Percentiles rank a stretch among this genome's conserved stretches.
phyloP scores from a whole-genome alignment of 2,113 vertebrate species.

The Anguilla japonica region DNA sequence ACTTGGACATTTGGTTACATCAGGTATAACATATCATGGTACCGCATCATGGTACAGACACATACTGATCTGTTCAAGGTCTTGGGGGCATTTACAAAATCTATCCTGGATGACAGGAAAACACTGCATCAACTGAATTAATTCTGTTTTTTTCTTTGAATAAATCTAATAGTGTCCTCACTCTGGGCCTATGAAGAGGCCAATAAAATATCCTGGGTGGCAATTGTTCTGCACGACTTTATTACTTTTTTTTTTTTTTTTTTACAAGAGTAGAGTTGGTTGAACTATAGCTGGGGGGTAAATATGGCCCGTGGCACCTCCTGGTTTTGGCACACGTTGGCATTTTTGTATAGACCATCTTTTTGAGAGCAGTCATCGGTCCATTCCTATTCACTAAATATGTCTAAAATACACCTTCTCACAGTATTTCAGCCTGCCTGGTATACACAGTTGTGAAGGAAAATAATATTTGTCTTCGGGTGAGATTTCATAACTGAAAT shows the following conservation, averaged over 20 bases:
- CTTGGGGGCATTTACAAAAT: background rate
- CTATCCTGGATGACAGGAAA: background rate
- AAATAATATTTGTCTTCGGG: background rate
- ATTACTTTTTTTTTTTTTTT: background rate
- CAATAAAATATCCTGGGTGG: background rate
- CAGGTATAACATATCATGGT: background rate
- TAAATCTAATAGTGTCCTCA: background rate
- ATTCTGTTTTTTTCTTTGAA: background rate
- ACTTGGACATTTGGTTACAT: background rate
- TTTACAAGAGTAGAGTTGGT: background rate
- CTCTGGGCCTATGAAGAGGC: background rate
- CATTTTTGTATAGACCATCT: background rate
- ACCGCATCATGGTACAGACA: background rate
- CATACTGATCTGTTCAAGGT: background rate
- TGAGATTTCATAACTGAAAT: background rate
- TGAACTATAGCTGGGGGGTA: background rate
- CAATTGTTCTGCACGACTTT: background rate
- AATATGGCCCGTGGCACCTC: background rate
- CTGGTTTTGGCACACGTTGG: slow-evolving; percentile 1
- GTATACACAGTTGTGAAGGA: background rate
- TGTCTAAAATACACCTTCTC: background rate
- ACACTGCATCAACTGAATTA: background rate
- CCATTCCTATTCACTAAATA: background rate
- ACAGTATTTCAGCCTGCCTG: background rate
- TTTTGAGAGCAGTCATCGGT: background rate